Evolutionary conservation across 2,113 vertebrate genomes (phyloP).

Genomic region (Megaceryle maxima): DNA sequence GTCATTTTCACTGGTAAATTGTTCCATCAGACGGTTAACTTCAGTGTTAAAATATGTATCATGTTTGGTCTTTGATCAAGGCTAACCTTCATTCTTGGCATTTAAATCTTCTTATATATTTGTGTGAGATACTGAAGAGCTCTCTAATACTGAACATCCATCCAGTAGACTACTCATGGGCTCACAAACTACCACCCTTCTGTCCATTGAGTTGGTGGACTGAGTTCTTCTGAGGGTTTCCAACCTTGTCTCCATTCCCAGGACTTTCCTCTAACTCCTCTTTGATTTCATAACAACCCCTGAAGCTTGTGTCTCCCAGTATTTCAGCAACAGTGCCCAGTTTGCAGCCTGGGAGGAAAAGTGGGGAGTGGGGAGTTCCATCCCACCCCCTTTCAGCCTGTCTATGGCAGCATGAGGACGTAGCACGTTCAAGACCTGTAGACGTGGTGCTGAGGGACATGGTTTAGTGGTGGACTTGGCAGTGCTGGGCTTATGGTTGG

Average conservation of each 20-base stretch:
- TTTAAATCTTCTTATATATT: background rate
- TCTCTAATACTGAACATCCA: background rate
- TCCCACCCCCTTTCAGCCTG: background rate
- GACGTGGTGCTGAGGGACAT: background rate
- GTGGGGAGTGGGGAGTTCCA: background rate
- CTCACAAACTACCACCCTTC: background rate
- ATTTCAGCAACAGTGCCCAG: background rate
- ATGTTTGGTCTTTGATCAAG: background rate
- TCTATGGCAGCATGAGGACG: background rate
- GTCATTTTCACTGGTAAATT: background rate
- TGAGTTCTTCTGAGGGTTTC: background rate
- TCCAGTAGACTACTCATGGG: background rate
- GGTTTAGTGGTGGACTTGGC: background rate
- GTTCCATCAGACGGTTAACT: background rate
- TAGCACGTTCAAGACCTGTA: accelerated
- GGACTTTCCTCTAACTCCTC: background rate
- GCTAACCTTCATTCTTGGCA: background rate
- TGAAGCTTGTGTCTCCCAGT: background rate
- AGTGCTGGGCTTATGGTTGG: background rate
- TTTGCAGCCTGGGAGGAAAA: background rate
- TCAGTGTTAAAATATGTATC: background rate
- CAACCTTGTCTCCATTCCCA: background rate
- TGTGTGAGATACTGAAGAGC: background rate
- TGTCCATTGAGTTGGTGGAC: accelerated
- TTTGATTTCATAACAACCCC: background rate